Conservation (phyloP, 2,113 vertebrate genomes). For the Epinephelus fuscoguttatus region DNA sequence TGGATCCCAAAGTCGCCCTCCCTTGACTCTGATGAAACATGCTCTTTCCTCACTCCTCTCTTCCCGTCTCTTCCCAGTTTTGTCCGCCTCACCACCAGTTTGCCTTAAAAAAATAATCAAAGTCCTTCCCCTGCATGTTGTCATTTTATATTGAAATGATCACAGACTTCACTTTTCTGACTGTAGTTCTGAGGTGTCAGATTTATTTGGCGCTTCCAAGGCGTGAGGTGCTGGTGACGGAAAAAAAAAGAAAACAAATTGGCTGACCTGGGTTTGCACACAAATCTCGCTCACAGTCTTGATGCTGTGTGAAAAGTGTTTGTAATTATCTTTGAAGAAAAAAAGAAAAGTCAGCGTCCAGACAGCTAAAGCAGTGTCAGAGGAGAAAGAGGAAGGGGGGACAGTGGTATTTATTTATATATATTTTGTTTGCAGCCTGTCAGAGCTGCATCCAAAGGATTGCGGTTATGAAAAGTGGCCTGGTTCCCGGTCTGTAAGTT, state of each 20-base stretch:
- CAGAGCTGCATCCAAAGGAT: slow-evolving; percentile 68
- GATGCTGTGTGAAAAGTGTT: slow-evolving; percentile 52
- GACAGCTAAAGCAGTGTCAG: slow-evolving; percentile 24
- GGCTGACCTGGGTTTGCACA: slow-evolving; percentile 46
- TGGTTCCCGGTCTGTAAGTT: slow-evolving; percentile 71
- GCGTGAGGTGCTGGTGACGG: background rate
- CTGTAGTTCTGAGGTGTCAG: slow-evolving; percentile 23
- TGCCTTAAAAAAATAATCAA: slow-evolving; percentile 37
- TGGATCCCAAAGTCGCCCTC: slow-evolving; percentile 39
- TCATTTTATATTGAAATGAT: slow-evolving; percentile 48
- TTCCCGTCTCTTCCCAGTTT: slow-evolving; percentile 1
- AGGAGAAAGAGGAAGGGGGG: background rate
- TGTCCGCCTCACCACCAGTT: slow-evolving; percentile 11
- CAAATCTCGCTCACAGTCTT: slow-evolving; percentile 36
- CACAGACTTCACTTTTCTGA: slow-evolving; percentile 28
- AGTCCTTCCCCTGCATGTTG: slow-evolving; percentile 6
- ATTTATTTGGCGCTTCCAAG: slow-evolving; percentile 17
- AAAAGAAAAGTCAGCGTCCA: background rate
- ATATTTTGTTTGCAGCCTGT: slow-evolving; percentile 72
- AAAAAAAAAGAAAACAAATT: slow-evolving; percentile 30
- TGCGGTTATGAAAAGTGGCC: slow-evolving; percentile 69
- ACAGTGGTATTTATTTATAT: slow-evolving; percentile 67
- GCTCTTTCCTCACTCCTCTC: slow-evolving; percentile 18
- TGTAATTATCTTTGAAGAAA: slow-evolving; percentile 48
- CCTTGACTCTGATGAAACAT: slow-evolving; percentile 52